Evolutionary conservation across 2,113 vertebrate species (phyloP), one percentile per base, ranked within the genome.

Genomic region (Raja brachyura): DNA sequence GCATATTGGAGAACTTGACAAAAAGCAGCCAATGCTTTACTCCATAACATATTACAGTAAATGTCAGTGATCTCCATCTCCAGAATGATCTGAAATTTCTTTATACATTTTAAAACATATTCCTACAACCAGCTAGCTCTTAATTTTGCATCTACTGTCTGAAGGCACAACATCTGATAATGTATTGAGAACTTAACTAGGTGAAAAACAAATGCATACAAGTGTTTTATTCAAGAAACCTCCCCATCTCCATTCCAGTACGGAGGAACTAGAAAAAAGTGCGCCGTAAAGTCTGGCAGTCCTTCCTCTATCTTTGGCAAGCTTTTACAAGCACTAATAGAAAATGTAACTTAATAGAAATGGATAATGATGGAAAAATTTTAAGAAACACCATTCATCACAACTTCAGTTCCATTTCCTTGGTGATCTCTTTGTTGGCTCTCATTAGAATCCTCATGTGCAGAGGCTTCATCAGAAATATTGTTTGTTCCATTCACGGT

Each of bases 251-350:
- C 96, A 97, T 97, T 97, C 97, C 97, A 96, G 95, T 95, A 97
- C 97, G 97, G 97, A 97, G 95, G 97, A 98, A 97, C 97, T 97
- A 92, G 90, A 73, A 92, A 92, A 98, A 98, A 95, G 96, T 97
- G 97, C 97, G 96, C 96, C 96, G 96, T 97, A 97, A 96, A 97
- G 97, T 98, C 97, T 98, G 97, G 97, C 97, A 97, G 97, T 98
- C 97, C 97, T 93, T 97, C 96, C 97, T 98, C 97, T 99, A 98
- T 99, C 98, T 99, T 99, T 99, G 98, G 98, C 98, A 98, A 99
- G 98, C 98, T 98, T 97, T 96, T 98, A 98, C 97, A 98, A 98
- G 98, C 98, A 98, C 97, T 99, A 97, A 97, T 98, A 97, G 97
- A 97, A 97, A 97, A 97, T 96, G 96, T 97, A 97, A 97, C 96